These are phyloP conservation scores for Linnaemya tessellans DNA, from an alignment of 2,888 invertebrate species.

Conservation along the genomic window DNA sequence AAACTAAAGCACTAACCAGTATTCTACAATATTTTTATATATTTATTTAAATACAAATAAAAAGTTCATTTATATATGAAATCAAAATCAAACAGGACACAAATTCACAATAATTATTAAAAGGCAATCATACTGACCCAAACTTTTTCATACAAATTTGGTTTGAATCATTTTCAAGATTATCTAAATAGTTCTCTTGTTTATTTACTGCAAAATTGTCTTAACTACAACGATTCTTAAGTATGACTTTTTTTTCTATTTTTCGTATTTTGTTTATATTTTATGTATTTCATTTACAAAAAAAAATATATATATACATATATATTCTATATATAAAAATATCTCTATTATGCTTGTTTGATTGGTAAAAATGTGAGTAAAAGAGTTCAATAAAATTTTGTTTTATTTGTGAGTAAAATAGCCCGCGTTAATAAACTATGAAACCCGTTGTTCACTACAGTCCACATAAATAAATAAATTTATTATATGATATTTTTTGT, in stretches of 20 bases:
- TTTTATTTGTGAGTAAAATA: slow-evolving; percentile 51
- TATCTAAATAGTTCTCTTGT: not conserved
- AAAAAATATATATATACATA: slow-evolving; percentile 60
- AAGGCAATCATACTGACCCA: not conserved
- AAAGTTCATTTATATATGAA: not conserved
- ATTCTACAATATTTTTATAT: slow-evolving; percentile 10
- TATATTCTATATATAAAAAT: slow-evolving; percentile 64
- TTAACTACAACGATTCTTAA: not conserved
- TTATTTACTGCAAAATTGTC: slow-evolving; percentile 16
- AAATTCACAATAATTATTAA: not conserved
- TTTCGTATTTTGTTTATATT: slow-evolving; percentile 76
- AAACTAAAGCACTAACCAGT: not conserved
- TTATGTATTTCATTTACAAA: slow-evolving; percentile 74
- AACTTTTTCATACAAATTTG: not conserved
- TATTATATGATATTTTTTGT: not conserved
- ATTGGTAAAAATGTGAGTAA: slow-evolving; percentile 83
- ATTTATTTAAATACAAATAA: not conserved
- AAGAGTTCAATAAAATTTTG: slow-evolving; percentile 61
- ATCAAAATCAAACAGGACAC: not conserved
- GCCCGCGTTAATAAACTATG: slow-evolving; percentile 20
- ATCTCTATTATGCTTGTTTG: slow-evolving; percentile 82
- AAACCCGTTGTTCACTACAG: slow-evolving; percentile 39
- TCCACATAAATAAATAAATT: slow-evolving; percentile 36
- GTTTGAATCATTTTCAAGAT: slow-evolving; percentile 25
- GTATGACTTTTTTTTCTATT: slow-evolving; percentile 55